Evolutionary conservation across 2,888 invertebrate species (phyloP).

Genomic region (Mechanitis messenoides): DNA sequence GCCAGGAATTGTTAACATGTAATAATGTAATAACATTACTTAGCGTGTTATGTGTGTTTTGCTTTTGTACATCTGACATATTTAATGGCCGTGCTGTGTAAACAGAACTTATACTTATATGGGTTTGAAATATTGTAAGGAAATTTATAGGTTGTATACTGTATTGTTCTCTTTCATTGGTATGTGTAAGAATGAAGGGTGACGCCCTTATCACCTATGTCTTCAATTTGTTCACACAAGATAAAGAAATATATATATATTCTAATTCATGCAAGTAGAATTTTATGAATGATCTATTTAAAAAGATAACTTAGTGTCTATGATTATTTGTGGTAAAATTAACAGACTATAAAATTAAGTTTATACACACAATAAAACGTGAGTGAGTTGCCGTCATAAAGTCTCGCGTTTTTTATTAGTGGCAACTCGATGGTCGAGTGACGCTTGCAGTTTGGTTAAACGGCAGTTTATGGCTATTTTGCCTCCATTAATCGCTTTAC

Average conservation of each 20-base stretch:
- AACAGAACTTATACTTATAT: conserved; percentile 60
- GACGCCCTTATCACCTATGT: conserved; percentile 29
- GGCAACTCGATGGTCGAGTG: conserved; percentile 70
- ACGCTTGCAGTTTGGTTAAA: conserved; percentile 76
- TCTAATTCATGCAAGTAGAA: background rate
- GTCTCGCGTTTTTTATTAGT: conserved; percentile 76
- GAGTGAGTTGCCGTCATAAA: conserved; percentile 77
- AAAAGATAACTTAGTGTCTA: conserved; percentile 58
- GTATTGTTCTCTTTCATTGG: conserved; percentile 52
- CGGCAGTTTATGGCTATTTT: conserved; percentile 76
- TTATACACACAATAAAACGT: conserved; percentile 77
- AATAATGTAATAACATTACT: conserved; percentile 44
- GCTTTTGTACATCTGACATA: conserved; percentile 66
- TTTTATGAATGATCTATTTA: background rate
- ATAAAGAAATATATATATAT: background rate
- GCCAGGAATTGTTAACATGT: conserved; percentile 51
- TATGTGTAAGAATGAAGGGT: conserved; percentile 44
- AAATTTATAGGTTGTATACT: conserved; percentile 66
- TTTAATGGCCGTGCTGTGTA: conserved; percentile 73
- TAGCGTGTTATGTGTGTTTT: conserved; percentile 59
- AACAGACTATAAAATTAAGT: conserved; percentile 77
- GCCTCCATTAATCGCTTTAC: conserved; percentile 76
- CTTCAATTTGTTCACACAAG: conserved; percentile 36
- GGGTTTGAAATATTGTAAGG: conserved; percentile 71
- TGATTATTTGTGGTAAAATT: conserved; percentile 76